Base-by-base conservation (phyloP, 2,797 vertebrate species). In the Podarcis siculus region DNA sequence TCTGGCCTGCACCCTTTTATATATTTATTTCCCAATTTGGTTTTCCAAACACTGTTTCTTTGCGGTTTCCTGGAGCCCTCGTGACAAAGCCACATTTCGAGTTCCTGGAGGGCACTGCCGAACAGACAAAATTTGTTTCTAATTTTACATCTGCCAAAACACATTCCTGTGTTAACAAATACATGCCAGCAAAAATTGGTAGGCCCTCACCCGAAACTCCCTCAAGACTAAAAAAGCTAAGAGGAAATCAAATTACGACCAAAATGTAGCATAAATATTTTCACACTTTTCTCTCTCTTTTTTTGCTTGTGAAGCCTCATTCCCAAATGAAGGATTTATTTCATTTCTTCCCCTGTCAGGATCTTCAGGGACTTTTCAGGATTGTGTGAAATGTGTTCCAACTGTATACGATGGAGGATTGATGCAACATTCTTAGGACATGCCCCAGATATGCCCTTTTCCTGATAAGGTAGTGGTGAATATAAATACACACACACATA, bases 101-200 rank as follows among this genome's bases (percentile, higher is more conserved):
- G 95, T 98, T 98, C 95, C 97, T 90, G 96, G 96, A 98, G 97
- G 98, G 97, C 97, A 97, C 95, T 93, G 90, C 95, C 97, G 96
- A 97, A 97, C 97, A 98, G 97, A 97, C 96, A 94, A 97, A 98
- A 98, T 98, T 98, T 98, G 98, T 98, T 97, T 98, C 98, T 98
- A 98, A 99, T 98, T 99, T 98, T 97, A 97, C 95, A 95, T 97
- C 97, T 98, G 97, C 98, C 97, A 95, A 95, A 96, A 95, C 95
- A 95, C 92, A 96, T 97, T 97, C 96, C 95, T 94, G 94, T 95
- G 96, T 96, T 97, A 97, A 97, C 97, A 97, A 61, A 97, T 96
- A 94, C 95, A 97, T n/a, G 81, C 95, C 96, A 97, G 96, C 95
- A 93, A 96, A 94, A 95, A 96, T 80, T 94, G 95, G 93, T 96